Evolutionary conservation across 2,797 vertebrate species (phyloP).

Genomic region (Protonibea diacanthus): DNA sequence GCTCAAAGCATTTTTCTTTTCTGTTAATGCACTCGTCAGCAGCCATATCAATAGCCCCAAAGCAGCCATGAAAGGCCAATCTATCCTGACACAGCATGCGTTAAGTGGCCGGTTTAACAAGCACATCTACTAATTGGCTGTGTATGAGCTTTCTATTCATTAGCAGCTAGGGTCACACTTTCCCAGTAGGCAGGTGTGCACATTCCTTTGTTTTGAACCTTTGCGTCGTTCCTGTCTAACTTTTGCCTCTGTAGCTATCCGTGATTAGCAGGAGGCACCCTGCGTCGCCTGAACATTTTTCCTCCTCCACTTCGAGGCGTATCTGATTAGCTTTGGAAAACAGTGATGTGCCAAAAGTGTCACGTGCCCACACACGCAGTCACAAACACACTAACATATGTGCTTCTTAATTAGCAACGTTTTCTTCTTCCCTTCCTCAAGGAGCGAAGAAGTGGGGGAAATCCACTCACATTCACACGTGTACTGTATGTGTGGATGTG

Average conservation of each 20-base stretch:
- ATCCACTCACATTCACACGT: neutral
- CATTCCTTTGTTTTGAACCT: constrained; percentile 44
- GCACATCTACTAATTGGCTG: constrained; percentile 71
- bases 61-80: constrained; percentile 68
- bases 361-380: neutral
- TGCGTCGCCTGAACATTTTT: constrained; percentile 3
- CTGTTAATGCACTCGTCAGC: constrained; percentile 60
- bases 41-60: constrained; percentile 66
- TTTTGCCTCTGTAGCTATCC: constrained; percentile 10
- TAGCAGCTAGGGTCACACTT: constrained; percentile 54
- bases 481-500: no score
- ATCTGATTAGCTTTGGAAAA: constrained; percentile 44
- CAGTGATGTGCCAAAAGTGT: constrained; percentile 10
- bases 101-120: constrained; percentile 69
- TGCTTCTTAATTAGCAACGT: constrained; percentile 32
- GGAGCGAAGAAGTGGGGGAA: constrained; percentile 1
- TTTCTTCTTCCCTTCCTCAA: constrained; percentile 10
- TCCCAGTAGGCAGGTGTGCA: constrained; percentile 53
- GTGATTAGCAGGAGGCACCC: constrained; percentile 14
- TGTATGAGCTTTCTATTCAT: constrained; percentile 71
- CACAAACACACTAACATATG: neutral
- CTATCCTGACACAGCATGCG: constrained; percentile 62
- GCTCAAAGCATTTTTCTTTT: constrained; percentile 22
- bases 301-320: constrained; percentile 39
- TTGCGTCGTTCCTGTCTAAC: neutral